Base-by-base conservation (phyloP, 2,888 invertebrate species). In the Seira musarum region DNA sequence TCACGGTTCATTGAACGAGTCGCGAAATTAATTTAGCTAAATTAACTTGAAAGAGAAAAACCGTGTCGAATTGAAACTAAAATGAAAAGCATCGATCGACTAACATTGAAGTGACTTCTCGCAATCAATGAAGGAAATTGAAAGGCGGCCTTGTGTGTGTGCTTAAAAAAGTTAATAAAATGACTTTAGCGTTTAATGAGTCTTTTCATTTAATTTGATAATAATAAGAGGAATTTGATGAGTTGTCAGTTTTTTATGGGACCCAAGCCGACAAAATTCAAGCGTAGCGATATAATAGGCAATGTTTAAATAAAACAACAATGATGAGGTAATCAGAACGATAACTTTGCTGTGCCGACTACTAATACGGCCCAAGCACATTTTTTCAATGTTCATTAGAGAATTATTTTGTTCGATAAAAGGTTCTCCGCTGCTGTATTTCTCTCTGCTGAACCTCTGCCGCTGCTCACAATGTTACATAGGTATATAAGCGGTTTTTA, bases 271-370 rank as follows among this genome's bases (percentile, higher is more conserved):
- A 57, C 69, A 60, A 60, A 17, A 67, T 13, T 15, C 69, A 30
- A 30, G 35, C 22, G 22, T 6, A 25, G 17, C 13, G 17, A 49
- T 67, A 10, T 10, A 22, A 19, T 46, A 13, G 40, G 22, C 35
- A 60, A n/a, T 5, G 10, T 19, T 19, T 5, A 67, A 57, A 25
- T 17, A 40, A 22, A 49, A 61, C 35, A 67, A 66, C 74, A 35
- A 74, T 68, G 69, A 76, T 76, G 76, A 76, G 68, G 49, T 53
- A 76, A 76, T 76, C 76, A 76, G 69, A 69, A 76, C 24, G 15
- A 73, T 30, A 61, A 65, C 24, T 73, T 65, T 60, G 25, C 49
- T 24, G 24, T 25, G 53, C 66, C 57, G 65, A 35, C 57, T 63
- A 46, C 40, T 30, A 76, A 40, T n/a, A n/a, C n/a, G n/a, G n/a